Conservation (phyloP, 2,888 invertebrate species). For the Meiosimyza decipiens region DNA sequence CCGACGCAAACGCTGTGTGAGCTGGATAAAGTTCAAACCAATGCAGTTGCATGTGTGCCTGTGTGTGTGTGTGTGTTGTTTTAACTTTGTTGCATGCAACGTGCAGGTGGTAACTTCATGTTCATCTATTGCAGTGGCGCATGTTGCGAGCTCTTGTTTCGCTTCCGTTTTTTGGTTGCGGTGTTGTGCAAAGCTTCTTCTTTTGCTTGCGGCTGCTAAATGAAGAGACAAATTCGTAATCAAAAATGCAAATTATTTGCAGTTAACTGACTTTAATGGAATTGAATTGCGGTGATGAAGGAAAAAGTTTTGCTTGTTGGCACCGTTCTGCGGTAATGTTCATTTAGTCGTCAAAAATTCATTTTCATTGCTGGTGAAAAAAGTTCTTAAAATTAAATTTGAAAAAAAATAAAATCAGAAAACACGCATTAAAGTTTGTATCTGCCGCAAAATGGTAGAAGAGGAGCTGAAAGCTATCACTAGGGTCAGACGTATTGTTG, state of each 20-base stretch:
- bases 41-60: background rate
- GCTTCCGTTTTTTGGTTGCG: background rate
- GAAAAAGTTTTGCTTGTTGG: too few species aligned
- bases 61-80: background rate
- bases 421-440: too few species aligned
- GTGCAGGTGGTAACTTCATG: background rate
- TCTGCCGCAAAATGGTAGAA: too few species aligned
- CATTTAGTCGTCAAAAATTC: too few species aligned
- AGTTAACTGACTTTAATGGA: conserved; percentile 18
- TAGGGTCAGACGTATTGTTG: too few species aligned
- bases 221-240: conserved; percentile 21
- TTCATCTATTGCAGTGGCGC: background rate
- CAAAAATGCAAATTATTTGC: conserved; percentile 30
- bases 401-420: too few species aligned
- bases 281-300: too few species aligned
- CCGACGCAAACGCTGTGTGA: background rate
- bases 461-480: too few species aligned
- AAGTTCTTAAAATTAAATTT: too few species aligned
- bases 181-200: background rate
- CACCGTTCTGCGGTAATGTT: too few species aligned
- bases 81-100: conserved; percentile 5
- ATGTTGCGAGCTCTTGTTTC: background rate
- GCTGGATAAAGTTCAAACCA: background rate
- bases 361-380: too few species aligned
- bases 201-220: conserved; percentile 7